Conservation (phyloP, 2,888 invertebrate genomes). For the Gymnoscelis rufifasciata region DNA sequence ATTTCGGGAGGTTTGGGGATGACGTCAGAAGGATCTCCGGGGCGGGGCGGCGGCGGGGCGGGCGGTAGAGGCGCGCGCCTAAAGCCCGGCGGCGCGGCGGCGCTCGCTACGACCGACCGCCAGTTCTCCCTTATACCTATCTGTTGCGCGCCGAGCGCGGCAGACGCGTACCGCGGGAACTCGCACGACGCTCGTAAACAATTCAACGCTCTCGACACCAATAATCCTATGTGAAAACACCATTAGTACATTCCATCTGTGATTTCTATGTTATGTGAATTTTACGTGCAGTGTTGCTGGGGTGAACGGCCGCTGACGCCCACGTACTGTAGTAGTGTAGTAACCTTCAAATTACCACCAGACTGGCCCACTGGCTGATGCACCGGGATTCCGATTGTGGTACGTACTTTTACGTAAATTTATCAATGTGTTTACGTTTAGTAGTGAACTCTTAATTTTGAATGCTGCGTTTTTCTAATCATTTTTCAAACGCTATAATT, state of each 20-base stretch:
- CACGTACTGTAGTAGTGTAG: constrained; percentile 66
- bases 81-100: constrained; percentile 35
- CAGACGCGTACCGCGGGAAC: constrained; percentile 51
- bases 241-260: constrained; percentile 22
- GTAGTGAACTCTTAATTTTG: too few relatives aligned
- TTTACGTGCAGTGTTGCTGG: constrained; percentile 45
- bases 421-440: too few relatives aligned
- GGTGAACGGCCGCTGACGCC: constrained; percentile 62
- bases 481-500: too few relatives aligned
- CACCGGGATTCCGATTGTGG: constrained; percentile 39
- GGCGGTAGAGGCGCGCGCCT: constrained; percentile 52
- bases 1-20: constrained; percentile 64
- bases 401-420: constrained; percentile 5
- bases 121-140: constrained; percentile 38
- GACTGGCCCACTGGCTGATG: constrained; percentile 50
- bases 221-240: constrained; percentile 33
- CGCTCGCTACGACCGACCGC: constrained; percentile 21
- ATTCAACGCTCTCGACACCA: constrained; percentile 40
- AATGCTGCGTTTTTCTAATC: too few relatives aligned
- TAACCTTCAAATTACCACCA: constrained; percentile 38
- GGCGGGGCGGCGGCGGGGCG: constrained; percentile 34
- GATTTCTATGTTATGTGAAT: constrained; percentile 33
- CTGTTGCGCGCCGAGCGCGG: constrained; percentile 72
- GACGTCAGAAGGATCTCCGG: constrained; percentile 61
- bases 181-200: constrained; percentile 57